Conservation (phyloP, 1,140 invertebrate species). For the Diprion similis region DNA sequence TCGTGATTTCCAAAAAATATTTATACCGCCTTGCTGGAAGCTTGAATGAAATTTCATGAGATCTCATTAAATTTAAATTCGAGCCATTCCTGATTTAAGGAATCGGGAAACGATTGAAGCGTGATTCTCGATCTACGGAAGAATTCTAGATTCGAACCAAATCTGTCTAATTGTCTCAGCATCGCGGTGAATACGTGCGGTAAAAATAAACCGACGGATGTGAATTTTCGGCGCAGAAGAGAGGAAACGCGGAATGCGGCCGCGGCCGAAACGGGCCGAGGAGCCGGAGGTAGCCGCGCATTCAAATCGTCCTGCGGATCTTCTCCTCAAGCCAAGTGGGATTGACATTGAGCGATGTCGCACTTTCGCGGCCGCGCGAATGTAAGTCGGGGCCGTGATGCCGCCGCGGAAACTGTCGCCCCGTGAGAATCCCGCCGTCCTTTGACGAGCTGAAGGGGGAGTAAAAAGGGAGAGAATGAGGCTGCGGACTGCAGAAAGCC, state of each 20-base stretch:
- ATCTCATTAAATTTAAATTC: too few species aligned
- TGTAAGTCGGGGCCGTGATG: neutral
- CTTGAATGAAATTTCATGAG: too few species aligned
- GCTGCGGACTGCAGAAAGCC: neutral
- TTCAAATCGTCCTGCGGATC: constrained; percentile 1
- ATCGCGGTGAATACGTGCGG: too few species aligned
- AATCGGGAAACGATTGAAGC: too few species aligned
- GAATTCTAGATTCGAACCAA: too few species aligned
- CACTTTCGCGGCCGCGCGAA: neutral
- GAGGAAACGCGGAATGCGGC: neutral
- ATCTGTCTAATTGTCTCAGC: too few species aligned
- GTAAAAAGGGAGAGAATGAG: neutral
- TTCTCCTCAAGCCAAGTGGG: neutral
- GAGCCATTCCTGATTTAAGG: too few species aligned
- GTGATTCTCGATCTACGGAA: too few species aligned
- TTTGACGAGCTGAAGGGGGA: neutral
- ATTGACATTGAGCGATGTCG: constrained; percentile 5
- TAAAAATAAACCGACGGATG: too few species aligned
- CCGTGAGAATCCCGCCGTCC: neutral
- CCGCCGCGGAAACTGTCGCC: neutral
- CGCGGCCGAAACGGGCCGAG: neutral
- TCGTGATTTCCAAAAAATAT: too few species aligned
- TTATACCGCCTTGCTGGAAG: too few species aligned
- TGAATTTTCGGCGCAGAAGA: too few species aligned
- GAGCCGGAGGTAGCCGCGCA: neutral